Percentiles rank a stretch among this genome's conserved stretches.
Evolutionary conservation across 2,888 invertebrate genomes (phyloP).

Genomic region (Periphyllus acericola): DNA sequence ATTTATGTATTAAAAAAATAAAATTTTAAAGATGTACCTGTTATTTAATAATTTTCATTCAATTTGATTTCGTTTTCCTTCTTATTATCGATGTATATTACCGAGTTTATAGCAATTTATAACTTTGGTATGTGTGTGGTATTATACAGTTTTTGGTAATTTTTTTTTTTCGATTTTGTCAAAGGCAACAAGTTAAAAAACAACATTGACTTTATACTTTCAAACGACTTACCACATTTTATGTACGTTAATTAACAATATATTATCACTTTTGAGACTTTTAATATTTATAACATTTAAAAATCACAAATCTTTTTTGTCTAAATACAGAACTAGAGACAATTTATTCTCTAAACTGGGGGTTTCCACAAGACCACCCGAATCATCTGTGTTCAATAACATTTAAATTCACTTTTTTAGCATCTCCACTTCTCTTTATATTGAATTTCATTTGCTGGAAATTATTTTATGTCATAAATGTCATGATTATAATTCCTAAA

Average conservation of each 20-base stretch:
- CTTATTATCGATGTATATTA: constrained; percentile 33
- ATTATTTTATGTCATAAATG: constrained; percentile 52
- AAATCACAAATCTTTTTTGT: constrained; percentile 2
- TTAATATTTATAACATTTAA: constrained; percentile 31
- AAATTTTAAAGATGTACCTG: constrained; percentile 55
- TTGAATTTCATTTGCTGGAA: constrained; percentile 55
- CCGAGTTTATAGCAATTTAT: constrained; percentile 34
- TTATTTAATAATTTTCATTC: constrained; percentile 52
- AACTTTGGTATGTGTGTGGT: constrained; percentile 30
- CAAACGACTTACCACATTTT: constrained; percentile 56
- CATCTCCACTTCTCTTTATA: constrained; percentile 48
- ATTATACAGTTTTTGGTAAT: neutral
- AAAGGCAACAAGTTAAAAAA: constrained; percentile 22
- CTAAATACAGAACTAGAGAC: constrained; percentile 21
- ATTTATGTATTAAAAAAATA: constrained; percentile 52
- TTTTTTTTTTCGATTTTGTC: constrained; percentile 14
- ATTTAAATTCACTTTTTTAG: constrained; percentile 31
- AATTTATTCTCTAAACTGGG: constrained; percentile 26
- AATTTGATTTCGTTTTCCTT: constrained; percentile 52
- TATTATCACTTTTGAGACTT: constrained; percentile 22
- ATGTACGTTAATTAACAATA: constrained; percentile 29
- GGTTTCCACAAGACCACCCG: constrained; percentile 3
- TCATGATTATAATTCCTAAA: constrained; percentile 46
- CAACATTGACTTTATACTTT: constrained; percentile 26
- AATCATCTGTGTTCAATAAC: constrained; percentile 24